Base-by-base conservation (phyloP, 2,888 invertebrate species). In the Lydus trimaculatus region DNA sequence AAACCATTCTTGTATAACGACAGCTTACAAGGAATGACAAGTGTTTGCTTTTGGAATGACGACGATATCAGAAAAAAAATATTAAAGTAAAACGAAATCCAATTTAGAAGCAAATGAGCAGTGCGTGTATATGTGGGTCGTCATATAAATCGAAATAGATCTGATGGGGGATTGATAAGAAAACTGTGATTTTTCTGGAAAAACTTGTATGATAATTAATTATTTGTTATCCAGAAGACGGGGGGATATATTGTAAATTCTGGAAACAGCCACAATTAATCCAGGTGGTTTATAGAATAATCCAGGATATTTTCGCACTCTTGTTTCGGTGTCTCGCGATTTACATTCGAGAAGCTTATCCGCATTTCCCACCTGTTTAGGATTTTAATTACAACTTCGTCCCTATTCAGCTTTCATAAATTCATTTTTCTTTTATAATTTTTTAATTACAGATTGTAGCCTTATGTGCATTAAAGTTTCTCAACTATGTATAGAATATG, bases 101-200 rank as follows among this genome's bases (percentile, higher is more conserved):
- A 77, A 82, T 81, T 80, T 79, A 78, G 77, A 81, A 79, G 76
- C 79, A 81, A 81, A 81, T 81, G 79, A 81, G 56, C 56, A 56
- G 11, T 20, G 17, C 48, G 17, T 48, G 25, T 36, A 36, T 79
- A 78, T 79, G 75, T 71, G 62, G 58, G 78, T 80, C 79, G 78
- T 59, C 79, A 81, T 81, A 81, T 81, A 80, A 78, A 81, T 81
- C 79, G 67, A 23, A 59, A 62, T 61, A 2, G 20, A 39, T 13
- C 43, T 25, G 25, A 39, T 31, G 13, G 9, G 25, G 17, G 65
- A 61, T 61, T 58, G n/a, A n/a, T n/a, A n/a, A n/a, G n/a, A n/a
- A n/a, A n/a, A 68, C 52, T 64, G 58, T 39, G 15, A 39, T 39
- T 39, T 2, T 8, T 39, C 15, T 7, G 8, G 48, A 20, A 20